A percentile compares a stretch with the other conserved stretches of the same genome.
Evolutionary conservation across 1,140 invertebrate genomes (phyloP).

Genomic region (Hyles vespertilio): DNA sequence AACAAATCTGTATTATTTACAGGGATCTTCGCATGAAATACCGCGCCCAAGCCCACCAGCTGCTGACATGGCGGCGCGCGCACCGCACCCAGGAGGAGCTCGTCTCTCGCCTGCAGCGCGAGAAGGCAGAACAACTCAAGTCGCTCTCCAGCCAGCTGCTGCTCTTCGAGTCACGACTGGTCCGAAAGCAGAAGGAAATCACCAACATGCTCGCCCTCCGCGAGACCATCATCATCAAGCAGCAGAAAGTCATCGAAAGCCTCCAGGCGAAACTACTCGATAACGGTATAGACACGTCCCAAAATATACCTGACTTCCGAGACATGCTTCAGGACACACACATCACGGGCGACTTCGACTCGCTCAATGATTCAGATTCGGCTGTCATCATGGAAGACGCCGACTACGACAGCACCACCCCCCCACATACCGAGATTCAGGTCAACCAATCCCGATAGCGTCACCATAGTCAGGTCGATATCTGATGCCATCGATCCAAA

Average conservation of each 20-base stretch:
- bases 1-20: constrained; percentile 28
- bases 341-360: constrained; percentile 79
- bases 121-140: constrained; percentile 84
- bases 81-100: constrained; percentile 79
- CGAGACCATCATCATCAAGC: constrained; percentile 86
- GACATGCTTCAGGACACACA: constrained; percentile 77
- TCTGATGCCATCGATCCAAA: constrained; percentile 88
- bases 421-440: constrained; percentile 76
- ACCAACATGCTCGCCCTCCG: constrained; percentile 83
- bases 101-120: constrained; percentile 71
- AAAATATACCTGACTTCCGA: constrained; percentile 74
- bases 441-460: constrained; percentile 72
- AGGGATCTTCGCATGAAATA: constrained; percentile 79
- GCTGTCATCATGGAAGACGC: constrained; percentile 88
- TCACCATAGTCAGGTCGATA: constrained; percentile 86
- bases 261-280: constrained; percentile 81
- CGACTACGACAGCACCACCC: constrained; percentile 78
- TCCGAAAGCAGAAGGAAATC: constrained; percentile 91
- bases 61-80: constrained; percentile 79
- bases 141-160: constrained; percentile 87
- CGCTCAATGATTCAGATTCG: constrained; percentile 89
- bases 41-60: constrained; percentile 78
- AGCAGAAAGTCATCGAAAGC: constrained; percentile 86
- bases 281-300: constrained; percentile 78
- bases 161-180: constrained; percentile 88